phyloP scores from a whole-genome alignment of 2,797 vertebrate species.

The Potorous gilbertii region DNA sequence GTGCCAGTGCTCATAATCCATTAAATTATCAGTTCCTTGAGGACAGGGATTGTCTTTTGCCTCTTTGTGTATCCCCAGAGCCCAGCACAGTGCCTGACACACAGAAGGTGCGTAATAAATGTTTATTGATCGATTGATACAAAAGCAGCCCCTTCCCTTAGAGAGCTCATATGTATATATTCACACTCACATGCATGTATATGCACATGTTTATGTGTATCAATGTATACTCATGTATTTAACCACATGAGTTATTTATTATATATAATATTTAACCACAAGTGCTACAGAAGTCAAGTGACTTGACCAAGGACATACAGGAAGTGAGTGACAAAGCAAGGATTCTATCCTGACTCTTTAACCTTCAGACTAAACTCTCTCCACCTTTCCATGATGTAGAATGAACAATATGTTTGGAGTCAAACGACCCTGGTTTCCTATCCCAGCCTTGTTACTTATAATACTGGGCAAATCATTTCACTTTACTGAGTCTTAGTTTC shows the following conservation, averaged over 20 bases:
- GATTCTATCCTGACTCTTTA: background rate
- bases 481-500: slow-evolving; percentile 13
- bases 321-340: background rate
- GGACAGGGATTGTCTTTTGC: background rate
- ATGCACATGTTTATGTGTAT: background rate
- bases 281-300: background rate
- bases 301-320: background rate
- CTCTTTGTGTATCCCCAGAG: too few species aligned
- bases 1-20: too few species aligned
- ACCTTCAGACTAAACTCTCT: background rate
- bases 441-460: background rate
- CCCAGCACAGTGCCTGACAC: background rate
- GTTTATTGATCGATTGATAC: background rate
- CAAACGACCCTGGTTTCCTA: background rate
- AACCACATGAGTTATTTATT: too few species aligned
- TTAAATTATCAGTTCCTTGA: background rate
- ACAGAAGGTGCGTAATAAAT: background rate
- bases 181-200: background rate
- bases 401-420: background rate
- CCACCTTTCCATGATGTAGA: background rate
- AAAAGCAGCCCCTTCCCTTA: background rate
- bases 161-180: background rate
- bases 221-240: background rate
- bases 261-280: too few species aligned
- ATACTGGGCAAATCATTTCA: background rate